Base-by-base conservation (phyloP, 2,113 vertebrate genomes). In the Poeciliopsis prolifica region DNA sequence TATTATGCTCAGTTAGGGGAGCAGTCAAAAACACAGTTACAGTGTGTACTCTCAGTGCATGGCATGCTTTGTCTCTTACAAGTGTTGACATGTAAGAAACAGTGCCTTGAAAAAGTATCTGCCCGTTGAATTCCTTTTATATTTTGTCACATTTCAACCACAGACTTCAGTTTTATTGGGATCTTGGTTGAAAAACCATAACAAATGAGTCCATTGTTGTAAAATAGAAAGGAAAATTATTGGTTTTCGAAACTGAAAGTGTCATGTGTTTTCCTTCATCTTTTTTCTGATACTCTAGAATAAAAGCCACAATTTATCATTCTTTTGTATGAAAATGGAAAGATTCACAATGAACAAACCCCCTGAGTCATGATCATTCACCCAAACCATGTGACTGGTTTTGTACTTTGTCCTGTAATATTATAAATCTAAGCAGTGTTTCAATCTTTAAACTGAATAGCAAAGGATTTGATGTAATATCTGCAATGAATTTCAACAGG, bases 11-110 rank as follows among this genome's bases (percentile, higher is more conserved):
- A 61, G 40, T 69, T 65, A 1, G 1, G 5, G 67, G 63, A 75
- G 63, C 51, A 74, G 66, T 62, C 71, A 44, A 64, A 79, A 72
- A 87, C 76, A 15, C 61, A 10, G 33, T 75, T 10, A 72, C 62
- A 26, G 8, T 44, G 4, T 70, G 14, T 62, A 24, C 33, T 26
- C 62, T 70, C 14, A 72, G 37, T 74, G 11, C 65, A 31, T 61
- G 30, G 64, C 64, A 61, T 70, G 74, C 35, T 66, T 65, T 69
- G 65, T 72, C 35, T 30, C 48, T 62, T 62, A 17, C 19, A 10
- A 30, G 6, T 26, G 22, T 61, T 48, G 75, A 81, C n/a, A 63
- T 24, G 40, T 68, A 61, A 26, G 66, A 24, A 22, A 5, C 19
- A 19, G 42, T 44, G 42, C 14, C 42, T 44, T 44, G 15, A 4